A percentile compares a stretch with the other conserved stretches of the same genome.
Conservation (phyloP, 2,797 vertebrate genomes). For the Cynopterus sphinx region DNA sequence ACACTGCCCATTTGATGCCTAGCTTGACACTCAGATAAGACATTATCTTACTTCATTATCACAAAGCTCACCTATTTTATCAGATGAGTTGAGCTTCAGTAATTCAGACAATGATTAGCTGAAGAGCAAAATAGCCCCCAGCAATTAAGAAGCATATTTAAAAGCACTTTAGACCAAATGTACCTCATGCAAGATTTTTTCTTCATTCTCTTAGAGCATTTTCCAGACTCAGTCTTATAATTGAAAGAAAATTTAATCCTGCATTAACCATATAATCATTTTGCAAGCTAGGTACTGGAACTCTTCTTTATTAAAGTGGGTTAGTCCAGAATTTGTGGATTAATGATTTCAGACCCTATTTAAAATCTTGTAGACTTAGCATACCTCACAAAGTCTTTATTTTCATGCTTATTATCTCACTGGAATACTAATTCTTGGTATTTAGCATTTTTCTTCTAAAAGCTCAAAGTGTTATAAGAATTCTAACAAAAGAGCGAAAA, state of each 20-base stretch:
- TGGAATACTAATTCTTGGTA: constrained; percentile 63
- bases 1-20: constrained; percentile 67
- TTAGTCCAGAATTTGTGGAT: constrained; percentile 72
- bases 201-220: constrained; percentile 74
- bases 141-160: constrained; percentile 81
- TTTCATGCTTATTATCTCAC: constrained; percentile 76
- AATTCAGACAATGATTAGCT: constrained; percentile 80
- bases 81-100: constrained; percentile 79
- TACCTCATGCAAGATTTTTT: constrained; percentile 58
- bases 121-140: constrained; percentile 75
- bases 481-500: constrained; percentile 1
- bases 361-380: constrained; percentile 78
- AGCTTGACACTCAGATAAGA: constrained; percentile 73
- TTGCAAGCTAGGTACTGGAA: constrained; percentile 76
- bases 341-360: constrained; percentile 76
- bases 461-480: constrained; percentile 31
- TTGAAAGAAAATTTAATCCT: constrained; percentile 80
- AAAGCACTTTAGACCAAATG: constrained; percentile 80
- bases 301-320: constrained; percentile 67
- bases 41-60: constrained; percentile 76
- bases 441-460: constrained; percentile 7
- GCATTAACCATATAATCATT: constrained; percentile 80
- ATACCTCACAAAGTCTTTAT: constrained; percentile 67
- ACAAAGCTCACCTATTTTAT: constrained; percentile 73
- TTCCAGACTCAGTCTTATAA: constrained; percentile 73